Conservation (phyloP, 2,888 invertebrate genomes). For the Baronia brevicornis region DNA sequence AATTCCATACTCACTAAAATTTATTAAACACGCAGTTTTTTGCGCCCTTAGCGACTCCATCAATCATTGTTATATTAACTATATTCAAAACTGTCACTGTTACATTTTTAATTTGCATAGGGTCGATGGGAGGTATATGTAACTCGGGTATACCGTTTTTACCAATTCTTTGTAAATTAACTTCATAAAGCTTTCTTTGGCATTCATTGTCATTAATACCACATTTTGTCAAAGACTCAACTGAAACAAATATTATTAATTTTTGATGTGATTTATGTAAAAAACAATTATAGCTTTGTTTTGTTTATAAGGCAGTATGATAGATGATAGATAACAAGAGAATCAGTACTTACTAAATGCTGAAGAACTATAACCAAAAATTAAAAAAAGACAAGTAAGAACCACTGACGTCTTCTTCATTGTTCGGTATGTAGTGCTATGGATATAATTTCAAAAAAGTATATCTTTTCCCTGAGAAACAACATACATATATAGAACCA, state of each 20-base stretch:
- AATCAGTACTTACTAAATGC: conserved; percentile 9
- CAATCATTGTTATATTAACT: conserved; percentile 29
- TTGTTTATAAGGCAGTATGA: neutral
- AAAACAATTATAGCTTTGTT: neutral
- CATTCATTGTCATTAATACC: conserved; percentile 31
- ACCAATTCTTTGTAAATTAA: conserved; percentile 24
- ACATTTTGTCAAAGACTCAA: conserved; percentile 34
- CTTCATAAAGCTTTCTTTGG: conserved; percentile 23
- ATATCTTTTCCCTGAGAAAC: no score
- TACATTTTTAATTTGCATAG: conserved; percentile 28
- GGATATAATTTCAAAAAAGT: no score
- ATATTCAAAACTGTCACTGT: conserved; percentile 26
- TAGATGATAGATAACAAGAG: neutral
- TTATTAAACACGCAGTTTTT: conserved; percentile 32
- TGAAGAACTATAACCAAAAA: conserved; percentile 4
- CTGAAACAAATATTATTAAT: conserved; percentile 26
- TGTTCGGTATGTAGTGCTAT: conserved; percentile 1
- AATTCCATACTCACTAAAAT: conserved; percentile 29
- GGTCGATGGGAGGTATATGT: conserved; percentile 36
- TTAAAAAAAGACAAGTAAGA: neutral
- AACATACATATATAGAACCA: no score
- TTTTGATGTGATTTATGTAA: neutral
- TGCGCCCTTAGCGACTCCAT: conserved; percentile 34
- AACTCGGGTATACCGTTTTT: conserved; percentile 31
- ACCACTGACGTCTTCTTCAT: neutral